Evolutionary conservation across 2,888 invertebrate species (phyloP).

Genomic region (Cryptus armator): DNA sequence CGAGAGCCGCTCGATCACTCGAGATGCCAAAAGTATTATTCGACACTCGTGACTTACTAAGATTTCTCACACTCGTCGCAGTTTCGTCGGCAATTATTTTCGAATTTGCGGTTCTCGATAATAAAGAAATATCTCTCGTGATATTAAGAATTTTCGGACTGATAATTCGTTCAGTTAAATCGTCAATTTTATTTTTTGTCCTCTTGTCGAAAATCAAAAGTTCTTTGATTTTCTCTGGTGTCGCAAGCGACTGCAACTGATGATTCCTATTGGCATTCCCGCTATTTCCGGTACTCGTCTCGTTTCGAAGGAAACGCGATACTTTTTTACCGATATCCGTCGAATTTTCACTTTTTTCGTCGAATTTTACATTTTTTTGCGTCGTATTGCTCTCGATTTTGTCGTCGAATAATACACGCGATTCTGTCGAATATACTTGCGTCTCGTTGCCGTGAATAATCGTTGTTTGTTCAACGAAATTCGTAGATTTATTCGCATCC

Average conservation of each 20-base stretch:
- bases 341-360: neutral
- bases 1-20: constrained; percentile 5
- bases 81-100: neutral
- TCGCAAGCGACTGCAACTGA: neutral
- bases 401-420: neutral
- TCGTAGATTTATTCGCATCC: neutral
- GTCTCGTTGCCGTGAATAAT: neutral
- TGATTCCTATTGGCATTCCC: neutral
- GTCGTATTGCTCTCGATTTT: neutral
- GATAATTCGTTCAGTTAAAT: neutral
- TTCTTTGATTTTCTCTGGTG: neutral
- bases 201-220: neutral
- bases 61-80: neutral
- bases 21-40: neutral
- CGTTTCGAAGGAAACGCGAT: neutral
- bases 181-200: neutral
- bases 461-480: neutral
- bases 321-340: neutral
- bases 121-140: neutral
- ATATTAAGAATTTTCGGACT: neutral
- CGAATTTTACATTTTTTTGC: neutral
- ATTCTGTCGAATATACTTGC: neutral
- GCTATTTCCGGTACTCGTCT: neutral
- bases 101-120: neutral
- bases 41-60: neutral